Percentiles rank a stretch among this genome's conserved stretches.
phyloP scores from a whole-genome alignment of 2,888 invertebrate genomes.

The Saturnia pavonia region DNA sequence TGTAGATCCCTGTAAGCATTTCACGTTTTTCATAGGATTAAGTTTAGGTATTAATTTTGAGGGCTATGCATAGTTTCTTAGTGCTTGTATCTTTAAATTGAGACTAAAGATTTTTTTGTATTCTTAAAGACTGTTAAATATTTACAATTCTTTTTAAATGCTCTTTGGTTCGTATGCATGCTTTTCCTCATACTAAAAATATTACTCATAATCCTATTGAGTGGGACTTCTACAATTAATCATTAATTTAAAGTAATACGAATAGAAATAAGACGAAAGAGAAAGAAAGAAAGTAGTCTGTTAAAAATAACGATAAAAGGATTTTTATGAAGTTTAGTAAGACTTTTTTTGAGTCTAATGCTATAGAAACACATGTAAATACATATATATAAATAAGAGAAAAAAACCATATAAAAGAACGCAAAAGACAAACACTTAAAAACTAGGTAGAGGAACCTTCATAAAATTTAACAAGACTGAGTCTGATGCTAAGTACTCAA shows the following conservation, averaged over 20 bases:
- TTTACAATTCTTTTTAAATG: neutral
- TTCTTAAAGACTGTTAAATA: neutral
- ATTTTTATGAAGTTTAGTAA: no score
- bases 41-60: neutral
- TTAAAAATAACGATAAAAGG: no score
- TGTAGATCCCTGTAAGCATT: neutral
- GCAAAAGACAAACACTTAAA: no score
- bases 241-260: neutral
- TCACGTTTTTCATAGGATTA: neutral
- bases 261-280: neutral
- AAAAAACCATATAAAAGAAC: no score
- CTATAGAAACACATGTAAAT: no score
- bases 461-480: no score
- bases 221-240: neutral
- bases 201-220: neutral
- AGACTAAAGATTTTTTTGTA: neutral
- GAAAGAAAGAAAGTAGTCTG: no score
- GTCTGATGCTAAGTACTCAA: no score
- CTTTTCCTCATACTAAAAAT: neutral
- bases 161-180: neutral
- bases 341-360: no score
- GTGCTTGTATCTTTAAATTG: neutral
- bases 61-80: neutral
- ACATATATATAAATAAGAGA: no score
- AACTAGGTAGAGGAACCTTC: no score